Evolutionary conservation across 2,797 vertebrate genomes (phyloP).

Genomic region (Heteromormyrus szaboi): DNA sequence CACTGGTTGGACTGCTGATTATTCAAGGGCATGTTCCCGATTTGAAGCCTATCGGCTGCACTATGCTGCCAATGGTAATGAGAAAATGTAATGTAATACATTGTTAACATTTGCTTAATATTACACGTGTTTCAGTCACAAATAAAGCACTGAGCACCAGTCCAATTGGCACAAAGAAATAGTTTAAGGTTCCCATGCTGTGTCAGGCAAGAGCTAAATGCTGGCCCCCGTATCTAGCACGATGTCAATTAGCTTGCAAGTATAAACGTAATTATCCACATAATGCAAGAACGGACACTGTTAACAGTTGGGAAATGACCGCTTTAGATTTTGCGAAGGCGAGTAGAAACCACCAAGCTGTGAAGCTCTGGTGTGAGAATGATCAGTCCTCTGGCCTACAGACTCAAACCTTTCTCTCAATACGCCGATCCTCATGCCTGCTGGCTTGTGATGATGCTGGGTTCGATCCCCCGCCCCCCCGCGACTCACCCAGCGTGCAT

Average conservation of each 20-base stretch:
- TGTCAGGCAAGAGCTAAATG: neutral
- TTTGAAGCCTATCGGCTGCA: neutral
- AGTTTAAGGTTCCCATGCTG: neutral
- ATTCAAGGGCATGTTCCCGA: neutral
- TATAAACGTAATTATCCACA: neutral
- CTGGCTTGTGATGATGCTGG: neutral
- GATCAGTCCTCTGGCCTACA: neutral
- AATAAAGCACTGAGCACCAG: neutral
- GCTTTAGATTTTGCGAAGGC: neutral
- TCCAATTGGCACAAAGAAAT: neutral
- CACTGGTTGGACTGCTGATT: neutral
- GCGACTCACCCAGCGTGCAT: constrained; percentile 91
- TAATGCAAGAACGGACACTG: neutral
- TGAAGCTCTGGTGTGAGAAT: neutral
- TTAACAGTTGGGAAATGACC: neutral
- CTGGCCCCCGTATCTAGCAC: neutral
- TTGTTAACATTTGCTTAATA: neutral
- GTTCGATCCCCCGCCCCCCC: neutral
- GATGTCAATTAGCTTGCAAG: neutral
- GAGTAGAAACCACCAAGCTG: neutral
- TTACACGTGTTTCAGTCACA: neutral
- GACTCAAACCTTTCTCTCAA: neutral
- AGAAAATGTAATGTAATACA: neutral
- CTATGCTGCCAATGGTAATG: neutral
- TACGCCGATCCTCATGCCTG: neutral